Evolutionary conservation across 2,888 invertebrate genomes (phyloP).

Genomic region (Pachliopta kotzebuea): DNA sequence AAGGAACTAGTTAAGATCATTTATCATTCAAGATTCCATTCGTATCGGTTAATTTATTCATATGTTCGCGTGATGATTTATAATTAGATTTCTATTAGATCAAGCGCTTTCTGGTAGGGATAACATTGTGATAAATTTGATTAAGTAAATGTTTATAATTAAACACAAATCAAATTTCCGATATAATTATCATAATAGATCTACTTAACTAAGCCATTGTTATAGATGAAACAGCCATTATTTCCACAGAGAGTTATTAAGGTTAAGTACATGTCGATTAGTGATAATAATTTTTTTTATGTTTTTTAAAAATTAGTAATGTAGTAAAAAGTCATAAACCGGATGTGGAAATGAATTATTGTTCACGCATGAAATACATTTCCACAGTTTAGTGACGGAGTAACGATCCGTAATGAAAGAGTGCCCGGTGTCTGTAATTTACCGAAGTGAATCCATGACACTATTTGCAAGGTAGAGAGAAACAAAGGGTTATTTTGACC

Average conservation of each 20-base stretch:
- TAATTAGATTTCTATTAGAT: conserved; percentile 22
- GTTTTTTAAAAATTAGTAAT: not conserved
- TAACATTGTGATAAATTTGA: conserved; percentile 3
- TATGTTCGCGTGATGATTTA: conserved; percentile 23
- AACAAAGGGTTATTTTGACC: conserved; percentile 20
- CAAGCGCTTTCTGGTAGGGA: conserved; percentile 8
- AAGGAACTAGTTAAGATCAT: conserved; percentile 19
- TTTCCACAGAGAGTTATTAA: too few relatives aligned
- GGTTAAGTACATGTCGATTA: too few relatives aligned
- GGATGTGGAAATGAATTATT: conserved; percentile 18
- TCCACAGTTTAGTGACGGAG: conserved; percentile 15
- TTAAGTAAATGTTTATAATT: not conserved
- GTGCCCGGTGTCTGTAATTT: conserved; percentile 29
- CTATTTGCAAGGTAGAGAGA: conserved; percentile 3
- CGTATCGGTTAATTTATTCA: conserved; percentile 22
- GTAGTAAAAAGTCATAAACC: not conserved
- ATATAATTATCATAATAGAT: not conserved
- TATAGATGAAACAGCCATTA: too few relatives aligned
- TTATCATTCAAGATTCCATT: conserved; percentile 5
- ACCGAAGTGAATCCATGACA: conserved; percentile 24
- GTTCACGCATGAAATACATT: conserved; percentile 27
- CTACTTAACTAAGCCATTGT: not conserved
- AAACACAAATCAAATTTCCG: too few relatives aligned
- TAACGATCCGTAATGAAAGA: conserved; percentile 32
- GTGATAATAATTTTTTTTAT: too few relatives aligned